Evolutionary conservation across 2,113 vertebrate species (phyloP).

Genomic region (Chloropsis cyanopogon): DNA sequence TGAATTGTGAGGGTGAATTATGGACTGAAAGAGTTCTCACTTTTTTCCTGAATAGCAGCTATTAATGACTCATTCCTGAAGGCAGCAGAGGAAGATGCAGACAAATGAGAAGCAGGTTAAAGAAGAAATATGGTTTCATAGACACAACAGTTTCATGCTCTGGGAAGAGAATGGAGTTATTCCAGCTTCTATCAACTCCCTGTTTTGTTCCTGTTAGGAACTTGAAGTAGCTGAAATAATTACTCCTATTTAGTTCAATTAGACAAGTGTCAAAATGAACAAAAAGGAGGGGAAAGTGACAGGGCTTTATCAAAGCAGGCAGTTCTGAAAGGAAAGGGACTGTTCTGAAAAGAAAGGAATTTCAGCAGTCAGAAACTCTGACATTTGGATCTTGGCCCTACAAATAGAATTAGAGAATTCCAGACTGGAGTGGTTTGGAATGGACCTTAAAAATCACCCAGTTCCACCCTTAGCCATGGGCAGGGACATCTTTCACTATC

Average conservation of each 20-base stretch:
- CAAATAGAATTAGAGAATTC: neutral
- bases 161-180: neutral
- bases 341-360: neutral
- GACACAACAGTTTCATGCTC: neutral
- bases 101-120: neutral
- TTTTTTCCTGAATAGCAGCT: neutral
- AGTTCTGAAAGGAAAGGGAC: neutral
- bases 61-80: slow-evolving; percentile 19
- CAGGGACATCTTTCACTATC: neutral
- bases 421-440: neutral
- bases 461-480: neutral
- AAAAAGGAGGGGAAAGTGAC: rapidly evolving
- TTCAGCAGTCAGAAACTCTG: too few relatives aligned
- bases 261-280: neutral
- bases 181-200: neutral
- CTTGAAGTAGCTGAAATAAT: neutral
- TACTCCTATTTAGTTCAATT: neutral
- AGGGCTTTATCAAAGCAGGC: neutral
- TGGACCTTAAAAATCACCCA: neutral
- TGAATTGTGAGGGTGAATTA: neutral
- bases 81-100: neutral
- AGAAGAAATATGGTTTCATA: neutral
- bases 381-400: neutral
- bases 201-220: neutral
- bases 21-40: slow-evolving; percentile 26